Conservation (phyloP, 2,888 invertebrate species). For the Synergus gifuensis region DNA sequence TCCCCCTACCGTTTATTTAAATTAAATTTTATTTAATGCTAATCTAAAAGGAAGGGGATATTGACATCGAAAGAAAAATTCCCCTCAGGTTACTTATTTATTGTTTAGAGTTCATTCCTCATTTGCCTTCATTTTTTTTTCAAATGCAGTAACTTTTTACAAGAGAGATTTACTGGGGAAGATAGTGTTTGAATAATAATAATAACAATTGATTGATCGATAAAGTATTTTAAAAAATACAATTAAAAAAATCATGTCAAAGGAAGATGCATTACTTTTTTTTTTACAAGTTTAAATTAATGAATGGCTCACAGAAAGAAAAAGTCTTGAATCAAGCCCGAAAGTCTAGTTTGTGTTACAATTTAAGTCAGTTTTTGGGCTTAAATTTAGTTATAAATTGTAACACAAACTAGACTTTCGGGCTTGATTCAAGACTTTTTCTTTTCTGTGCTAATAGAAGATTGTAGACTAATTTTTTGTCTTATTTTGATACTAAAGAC, state of each 20-base stretch:
- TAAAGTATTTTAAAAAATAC: too few species aligned
- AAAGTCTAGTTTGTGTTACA: too few species aligned
- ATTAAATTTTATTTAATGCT: conserved; percentile 30
- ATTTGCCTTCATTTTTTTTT: neutral
- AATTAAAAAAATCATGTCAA: neutral
- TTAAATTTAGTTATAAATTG: too few species aligned
- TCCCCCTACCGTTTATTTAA: conserved; percentile 24
- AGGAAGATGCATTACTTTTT: neutral
- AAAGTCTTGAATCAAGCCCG: too few species aligned
- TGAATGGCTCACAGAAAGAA: too few species aligned
- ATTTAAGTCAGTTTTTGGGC: too few species aligned
- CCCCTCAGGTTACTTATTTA: neutral
- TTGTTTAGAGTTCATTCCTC: neutral
- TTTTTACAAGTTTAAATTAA: neutral
- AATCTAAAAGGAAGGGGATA: neutral
- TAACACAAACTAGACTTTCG: too few species aligned
- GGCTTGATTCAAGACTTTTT: too few species aligned
- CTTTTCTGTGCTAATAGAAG: too few species aligned
- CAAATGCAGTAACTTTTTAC: neutral
- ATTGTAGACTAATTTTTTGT: neutral
- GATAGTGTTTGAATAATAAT: neutral
- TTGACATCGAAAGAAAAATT: neutral
- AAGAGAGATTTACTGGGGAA: neutral
- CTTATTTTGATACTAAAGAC: neutral
- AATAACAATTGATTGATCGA: too few species aligned